These are phyloP conservation scores for Hippocampus guttulatus DNA, from an alignment of 2,113 vertebrate genomes.

Conservation along the genomic window DNA sequence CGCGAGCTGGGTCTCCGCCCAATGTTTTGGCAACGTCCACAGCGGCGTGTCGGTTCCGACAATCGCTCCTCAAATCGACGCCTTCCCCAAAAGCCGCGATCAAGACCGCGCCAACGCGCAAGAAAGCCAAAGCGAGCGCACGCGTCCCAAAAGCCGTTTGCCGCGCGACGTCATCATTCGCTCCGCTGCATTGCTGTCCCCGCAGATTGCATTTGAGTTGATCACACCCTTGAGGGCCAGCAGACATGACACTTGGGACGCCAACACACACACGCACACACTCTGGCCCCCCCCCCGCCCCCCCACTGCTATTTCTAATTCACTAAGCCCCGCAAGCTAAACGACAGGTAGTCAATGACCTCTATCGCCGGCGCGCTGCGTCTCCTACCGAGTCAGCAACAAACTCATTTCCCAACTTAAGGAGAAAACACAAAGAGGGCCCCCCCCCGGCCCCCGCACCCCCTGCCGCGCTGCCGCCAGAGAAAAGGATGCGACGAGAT, in stretches of 20 bases:
- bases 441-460: conserved; percentile 12
- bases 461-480: conserved; percentile 12
- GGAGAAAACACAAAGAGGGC: conserved; percentile 37
- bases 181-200: conserved; percentile 7
- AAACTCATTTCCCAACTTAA: conserved; percentile 46
- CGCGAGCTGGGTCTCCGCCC: too few species aligned
- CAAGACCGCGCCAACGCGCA: too few species aligned
- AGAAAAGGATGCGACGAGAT: conserved; percentile 37
- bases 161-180: conserved; percentile 18
- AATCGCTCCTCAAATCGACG: too few species aligned
- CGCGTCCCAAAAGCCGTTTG: conserved; percentile 21
- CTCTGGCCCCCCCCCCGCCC: not conserved
- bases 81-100: too few species aligned
- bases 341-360: conserved; percentile 62
- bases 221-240: not conserved
- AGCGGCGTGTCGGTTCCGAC: too few species aligned
- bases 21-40: too few species aligned
- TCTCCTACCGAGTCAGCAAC: conserved; percentile 37
- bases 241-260: not conserved
- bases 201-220: not conserved
- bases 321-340: conserved; percentile 47
- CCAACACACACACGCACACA: not conserved
- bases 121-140: too few species aligned
- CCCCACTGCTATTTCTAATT: conserved; percentile 51
- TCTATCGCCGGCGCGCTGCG: conserved; percentile 33